These are phyloP conservation scores for Pelodytes ibericus DNA, from an alignment of 2,797 vertebrate genomes.

Conservation along the genomic window DNA sequence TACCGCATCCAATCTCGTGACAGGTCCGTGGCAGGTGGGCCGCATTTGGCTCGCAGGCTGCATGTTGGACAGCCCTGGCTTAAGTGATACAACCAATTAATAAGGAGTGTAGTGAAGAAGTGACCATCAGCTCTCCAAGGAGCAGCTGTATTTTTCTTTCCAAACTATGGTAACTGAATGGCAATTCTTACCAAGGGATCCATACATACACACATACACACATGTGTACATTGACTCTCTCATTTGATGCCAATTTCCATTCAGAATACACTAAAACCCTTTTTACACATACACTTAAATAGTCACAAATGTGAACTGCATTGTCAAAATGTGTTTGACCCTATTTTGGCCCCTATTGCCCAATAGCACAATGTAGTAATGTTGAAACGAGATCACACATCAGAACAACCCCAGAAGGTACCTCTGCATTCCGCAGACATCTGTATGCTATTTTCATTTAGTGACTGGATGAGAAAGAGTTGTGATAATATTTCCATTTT, in stretches of 20 bases:
- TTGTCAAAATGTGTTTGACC: not conserved
- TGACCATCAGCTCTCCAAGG: too few relatives aligned
- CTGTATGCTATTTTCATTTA: conserved; percentile 10
- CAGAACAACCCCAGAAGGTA: not conserved
- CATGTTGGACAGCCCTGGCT: too few relatives aligned
- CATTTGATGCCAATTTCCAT: not conserved
- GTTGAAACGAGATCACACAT: not conserved
- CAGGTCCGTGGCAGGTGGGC: too few relatives aligned
- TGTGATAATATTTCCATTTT: not conserved
- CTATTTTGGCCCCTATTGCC: not conserved
- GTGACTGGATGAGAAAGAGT: not conserved
- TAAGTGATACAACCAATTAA: too few relatives aligned
- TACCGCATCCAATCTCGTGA: too few relatives aligned
- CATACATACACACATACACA: too few relatives aligned
- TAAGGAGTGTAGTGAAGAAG: too few relatives aligned
- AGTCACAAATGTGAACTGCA: not conserved
- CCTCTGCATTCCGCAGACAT: not conserved
- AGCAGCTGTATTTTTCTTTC: too few relatives aligned
- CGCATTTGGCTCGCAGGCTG: too few relatives aligned
- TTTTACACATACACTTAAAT: not conserved
- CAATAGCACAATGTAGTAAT: not conserved
- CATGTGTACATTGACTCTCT: too few relatives aligned
- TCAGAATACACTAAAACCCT: not conserved
- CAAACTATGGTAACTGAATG: too few relatives aligned
- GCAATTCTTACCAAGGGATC: too few relatives aligned